phyloP scores from a whole-genome alignment of 2,113 vertebrate genomes.

The Leucoraja erinaceus region DNA sequence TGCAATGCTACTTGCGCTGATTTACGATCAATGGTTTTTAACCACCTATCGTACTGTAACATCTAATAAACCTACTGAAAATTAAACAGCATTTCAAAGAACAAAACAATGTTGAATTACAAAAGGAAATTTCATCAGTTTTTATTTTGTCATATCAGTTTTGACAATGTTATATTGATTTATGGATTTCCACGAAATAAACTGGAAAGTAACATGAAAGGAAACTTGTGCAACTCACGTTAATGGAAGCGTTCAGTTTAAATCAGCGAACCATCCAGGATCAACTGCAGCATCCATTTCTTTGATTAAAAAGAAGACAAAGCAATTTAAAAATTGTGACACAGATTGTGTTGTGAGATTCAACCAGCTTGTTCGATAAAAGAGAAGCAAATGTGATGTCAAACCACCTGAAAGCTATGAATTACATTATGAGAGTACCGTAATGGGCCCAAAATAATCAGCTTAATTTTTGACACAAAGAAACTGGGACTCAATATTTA shows the following conservation, averaged over 20 bases:
- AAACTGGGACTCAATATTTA: not conserved
- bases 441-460: not conserved
- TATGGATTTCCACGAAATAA: not conserved
- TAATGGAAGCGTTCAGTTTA: not conserved
- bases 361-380: not conserved
- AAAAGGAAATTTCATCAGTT: not conserved
- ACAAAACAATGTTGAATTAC: not conserved
- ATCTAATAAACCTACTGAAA: not conserved
- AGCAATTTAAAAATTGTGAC: conserved; percentile 14
- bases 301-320: conserved; percentile 6
- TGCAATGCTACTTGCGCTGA: not conserved
- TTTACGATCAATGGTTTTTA: not conserved
- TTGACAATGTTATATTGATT: not conserved
- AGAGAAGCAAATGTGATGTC: not conserved
- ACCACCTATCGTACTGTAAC: not conserved
- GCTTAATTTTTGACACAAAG: not conserved
- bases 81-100: not conserved
- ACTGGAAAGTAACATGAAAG: not conserved
- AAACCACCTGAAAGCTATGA: conserved; percentile 3
- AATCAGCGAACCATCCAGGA: not conserved
- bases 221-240: not conserved
- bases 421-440: not conserved
- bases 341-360: not conserved
- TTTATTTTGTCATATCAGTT: not conserved
- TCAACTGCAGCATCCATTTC: not conserved